Conservation (phyloP, 2,888 invertebrate species). For the Athalia rosae region DNA sequence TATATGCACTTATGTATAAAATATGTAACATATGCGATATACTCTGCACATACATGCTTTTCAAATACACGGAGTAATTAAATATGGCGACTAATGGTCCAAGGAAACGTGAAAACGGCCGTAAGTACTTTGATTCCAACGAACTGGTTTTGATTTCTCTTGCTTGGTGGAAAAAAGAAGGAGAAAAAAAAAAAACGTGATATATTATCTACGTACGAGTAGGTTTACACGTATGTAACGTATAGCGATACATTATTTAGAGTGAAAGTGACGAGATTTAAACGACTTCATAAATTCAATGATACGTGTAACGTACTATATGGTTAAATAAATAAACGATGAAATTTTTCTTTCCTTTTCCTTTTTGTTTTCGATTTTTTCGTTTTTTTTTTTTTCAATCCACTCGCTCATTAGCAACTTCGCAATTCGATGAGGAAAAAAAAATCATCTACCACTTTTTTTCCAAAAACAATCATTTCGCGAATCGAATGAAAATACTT, state of each 20-base stretch:
- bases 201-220: neutral
- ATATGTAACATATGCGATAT: too few relatives aligned
- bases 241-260: neutral
- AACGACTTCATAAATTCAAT: neutral
- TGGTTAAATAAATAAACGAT: too few relatives aligned
- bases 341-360: too few relatives aligned
- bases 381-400: too few relatives aligned
- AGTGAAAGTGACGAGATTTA: constrained; percentile 15
- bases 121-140: neutral
- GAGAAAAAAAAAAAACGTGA: neutral
- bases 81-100: constrained; percentile 2
- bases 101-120: neutral
- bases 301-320: neutral
- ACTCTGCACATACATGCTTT: too few relatives aligned
- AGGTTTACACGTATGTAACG: neutral
- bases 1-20: neutral
- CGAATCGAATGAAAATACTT: neutral
- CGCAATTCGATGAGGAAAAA: too few relatives aligned
- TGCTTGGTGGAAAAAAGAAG: neutral
- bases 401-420: too few relatives aligned
- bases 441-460: too few relatives aligned
- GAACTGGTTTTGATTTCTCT: constrained; percentile 41
- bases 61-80: neutral
- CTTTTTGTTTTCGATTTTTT: too few relatives aligned
- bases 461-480: too few relatives aligned